Evolutionary conservation across 2,888 invertebrate species (phyloP).

Genomic region (Flabesymbios commensalis): DNA sequence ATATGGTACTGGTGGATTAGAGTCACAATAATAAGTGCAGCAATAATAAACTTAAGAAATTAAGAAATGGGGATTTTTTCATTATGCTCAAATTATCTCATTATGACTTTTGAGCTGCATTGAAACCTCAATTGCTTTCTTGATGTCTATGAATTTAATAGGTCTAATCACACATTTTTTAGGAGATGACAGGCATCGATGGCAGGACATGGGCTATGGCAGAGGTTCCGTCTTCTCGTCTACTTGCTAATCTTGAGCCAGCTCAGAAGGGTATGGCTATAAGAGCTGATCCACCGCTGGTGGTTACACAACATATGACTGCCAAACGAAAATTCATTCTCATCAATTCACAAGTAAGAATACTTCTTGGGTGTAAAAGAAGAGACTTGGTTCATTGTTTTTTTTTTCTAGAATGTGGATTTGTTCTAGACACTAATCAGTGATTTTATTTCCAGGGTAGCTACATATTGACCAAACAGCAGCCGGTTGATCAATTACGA

Average conservation of each 20-base stretch:
- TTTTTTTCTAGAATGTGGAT: neutral
- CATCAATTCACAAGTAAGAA: constrained; percentile 77
- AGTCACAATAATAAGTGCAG: too few relatives aligned
- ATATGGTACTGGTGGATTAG: too few relatives aligned
- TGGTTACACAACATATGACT: constrained; percentile 75
- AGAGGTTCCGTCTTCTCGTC: constrained; percentile 64
- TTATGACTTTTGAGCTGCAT: too few relatives aligned
- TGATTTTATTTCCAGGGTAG: constrained; percentile 67
- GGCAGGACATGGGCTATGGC: constrained; percentile 88
- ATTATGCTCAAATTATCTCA: too few relatives aligned
- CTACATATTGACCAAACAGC: constrained; percentile 79
- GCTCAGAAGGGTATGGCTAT: neutral
- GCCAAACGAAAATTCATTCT: constrained; percentile 79
- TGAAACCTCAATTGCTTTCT: too few relatives aligned
- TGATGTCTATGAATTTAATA: too few relatives aligned
- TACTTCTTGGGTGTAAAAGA: neutral
- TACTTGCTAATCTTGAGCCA: neutral
- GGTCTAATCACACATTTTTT: too few relatives aligned
- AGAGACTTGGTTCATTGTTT: neutral
- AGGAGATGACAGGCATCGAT: constrained; percentile 78
- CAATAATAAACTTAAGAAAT: too few relatives aligned
- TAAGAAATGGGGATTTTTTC: too few relatives aligned
- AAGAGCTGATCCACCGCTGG: constrained; percentile 68
- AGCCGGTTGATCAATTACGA: constrained; percentile 85
- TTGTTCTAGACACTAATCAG: neutral